phyloP scores from a whole-genome alignment of 1,140 invertebrate genomes.

The Bilobella aurantiaca region DNA sequence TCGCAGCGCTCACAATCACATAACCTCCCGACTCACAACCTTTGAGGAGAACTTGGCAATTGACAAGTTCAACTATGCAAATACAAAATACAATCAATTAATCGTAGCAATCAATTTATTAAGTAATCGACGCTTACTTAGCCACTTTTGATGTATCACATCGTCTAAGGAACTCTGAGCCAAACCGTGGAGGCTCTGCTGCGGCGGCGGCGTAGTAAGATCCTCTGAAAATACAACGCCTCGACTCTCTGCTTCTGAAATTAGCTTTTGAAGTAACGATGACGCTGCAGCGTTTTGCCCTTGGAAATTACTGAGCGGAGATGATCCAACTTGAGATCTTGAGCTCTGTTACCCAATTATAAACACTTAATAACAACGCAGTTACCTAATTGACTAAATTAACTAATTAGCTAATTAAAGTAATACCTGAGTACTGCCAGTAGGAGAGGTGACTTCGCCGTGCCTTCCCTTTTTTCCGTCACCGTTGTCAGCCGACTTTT shows the following conservation, averaged over 20 bases:
- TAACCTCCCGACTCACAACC: constrained; percentile 94
- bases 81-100: constrained; percentile 9
- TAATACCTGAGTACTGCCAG: constrained; percentile 44
- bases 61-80: constrained; percentile 68
- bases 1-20: constrained; percentile 89
- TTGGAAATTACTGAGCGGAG: constrained; percentile 48
- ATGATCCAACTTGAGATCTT: constrained; percentile 43
- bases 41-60: constrained; percentile 90
- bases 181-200: constrained; percentile 67
- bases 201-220: constrained; percentile 58
- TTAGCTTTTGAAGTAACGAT: constrained; percentile 78
- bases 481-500: constrained; percentile 41
- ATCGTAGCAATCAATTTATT: neutral
- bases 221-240: constrained; percentile 86
- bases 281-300: constrained; percentile 50
- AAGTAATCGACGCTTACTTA: constrained; percentile 52
- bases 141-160: constrained; percentile 82
- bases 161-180: constrained; percentile 78
- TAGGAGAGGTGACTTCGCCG: constrained; percentile 23
- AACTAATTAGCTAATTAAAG: neutral
- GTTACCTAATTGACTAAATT: neutral
- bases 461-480: constrained; percentile 14
- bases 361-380: constrained; percentile 1
- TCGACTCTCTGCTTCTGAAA: constrained; percentile 88
- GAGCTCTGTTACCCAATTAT: constrained; percentile 22